phyloP scores from a whole-genome alignment of 2,888 invertebrate genomes.

The Adineta ricciae region DNA sequence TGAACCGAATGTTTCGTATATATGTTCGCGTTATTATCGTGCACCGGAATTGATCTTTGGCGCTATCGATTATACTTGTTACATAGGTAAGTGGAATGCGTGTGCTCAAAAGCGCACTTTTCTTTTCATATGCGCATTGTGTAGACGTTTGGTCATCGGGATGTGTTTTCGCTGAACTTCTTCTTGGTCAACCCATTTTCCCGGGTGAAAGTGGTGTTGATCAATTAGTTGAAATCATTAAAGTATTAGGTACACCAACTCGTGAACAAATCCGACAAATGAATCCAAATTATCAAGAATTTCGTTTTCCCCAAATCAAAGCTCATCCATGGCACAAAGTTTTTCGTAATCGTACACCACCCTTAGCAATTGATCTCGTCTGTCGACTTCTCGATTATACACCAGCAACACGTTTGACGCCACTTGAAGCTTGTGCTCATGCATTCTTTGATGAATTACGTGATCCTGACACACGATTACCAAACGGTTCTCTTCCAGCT shows the following conservation, averaged over 20 bases:
- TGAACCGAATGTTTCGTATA: constrained; percentile 97
- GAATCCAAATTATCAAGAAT: constrained; percentile 99
- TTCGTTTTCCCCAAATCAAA: constrained; percentile 99
- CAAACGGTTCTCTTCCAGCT: constrained; percentile 84
- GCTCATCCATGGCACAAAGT: constrained; percentile 96
- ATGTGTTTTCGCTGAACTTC: constrained; percentile 89
- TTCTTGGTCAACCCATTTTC: constrained; percentile 95
- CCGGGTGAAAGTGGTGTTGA: constrained; percentile 98
- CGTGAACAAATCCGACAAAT: constrained; percentile 98
- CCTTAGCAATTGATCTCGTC: constrained; percentile 60
- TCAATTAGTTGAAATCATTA: constrained; percentile 97
- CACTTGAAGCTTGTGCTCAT: constrained; percentile 93
- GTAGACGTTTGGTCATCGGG: constrained; percentile 93
- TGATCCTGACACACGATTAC: constrained; percentile 77
- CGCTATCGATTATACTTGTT: constrained; percentile 91
- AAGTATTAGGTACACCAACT: constrained; percentile 94
- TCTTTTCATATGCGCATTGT: too few species aligned
- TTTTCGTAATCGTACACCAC: constrained; percentile 52
- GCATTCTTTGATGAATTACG: constrained; percentile 95
- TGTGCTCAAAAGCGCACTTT: too few species aligned
- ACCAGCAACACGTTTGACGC: constrained; percentile 84
- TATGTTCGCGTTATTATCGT: constrained; percentile 95
- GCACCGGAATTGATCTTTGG: constrained; percentile 99
- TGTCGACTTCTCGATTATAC: constrained; percentile 92
- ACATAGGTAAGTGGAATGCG: constrained; percentile 63